Evolutionary conservation across 2,797 vertebrate genomes (phyloP).

Genomic region (Ispidina lecontei): DNA sequence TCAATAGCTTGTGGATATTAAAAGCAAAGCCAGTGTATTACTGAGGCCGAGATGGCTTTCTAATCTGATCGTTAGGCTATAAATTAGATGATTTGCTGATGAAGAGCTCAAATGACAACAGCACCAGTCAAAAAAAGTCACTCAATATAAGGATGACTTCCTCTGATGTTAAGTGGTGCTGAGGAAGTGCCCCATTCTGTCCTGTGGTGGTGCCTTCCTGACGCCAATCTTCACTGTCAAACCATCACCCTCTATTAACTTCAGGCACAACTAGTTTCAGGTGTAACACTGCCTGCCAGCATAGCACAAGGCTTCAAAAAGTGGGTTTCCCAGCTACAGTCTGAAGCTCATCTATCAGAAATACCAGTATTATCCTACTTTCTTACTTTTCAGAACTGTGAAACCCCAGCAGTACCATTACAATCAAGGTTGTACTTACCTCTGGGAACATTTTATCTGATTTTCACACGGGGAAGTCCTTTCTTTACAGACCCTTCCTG

Average conservation of each 20-base stretch:
- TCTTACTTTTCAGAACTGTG: not conserved
- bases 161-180: not conserved
- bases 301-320: not conserved
- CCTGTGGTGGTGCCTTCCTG: not conserved
- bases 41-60: not conserved
- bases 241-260: not conserved
- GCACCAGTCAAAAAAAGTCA: not conserved
- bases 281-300: not conserved
- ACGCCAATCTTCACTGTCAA: not conserved
- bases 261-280: not conserved
- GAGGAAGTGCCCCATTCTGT: not conserved
- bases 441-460: not conserved
- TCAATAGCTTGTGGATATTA: not conserved
- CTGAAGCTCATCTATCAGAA: not conserved
- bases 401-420: not conserved
- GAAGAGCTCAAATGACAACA: not conserved
- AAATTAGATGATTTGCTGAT: conserved; percentile 3
- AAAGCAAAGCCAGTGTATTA: not conserved
- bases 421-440: not conserved
- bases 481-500: not conserved
- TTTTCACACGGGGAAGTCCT: not conserved
- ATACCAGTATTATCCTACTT: not conserved
- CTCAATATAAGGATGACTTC: not conserved
- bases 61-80: not conserved
- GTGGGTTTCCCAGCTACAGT: not conserved